phyloP scores from a whole-genome alignment of 2,113 vertebrate species.

The Genyomyrus donnyi region DNA sequence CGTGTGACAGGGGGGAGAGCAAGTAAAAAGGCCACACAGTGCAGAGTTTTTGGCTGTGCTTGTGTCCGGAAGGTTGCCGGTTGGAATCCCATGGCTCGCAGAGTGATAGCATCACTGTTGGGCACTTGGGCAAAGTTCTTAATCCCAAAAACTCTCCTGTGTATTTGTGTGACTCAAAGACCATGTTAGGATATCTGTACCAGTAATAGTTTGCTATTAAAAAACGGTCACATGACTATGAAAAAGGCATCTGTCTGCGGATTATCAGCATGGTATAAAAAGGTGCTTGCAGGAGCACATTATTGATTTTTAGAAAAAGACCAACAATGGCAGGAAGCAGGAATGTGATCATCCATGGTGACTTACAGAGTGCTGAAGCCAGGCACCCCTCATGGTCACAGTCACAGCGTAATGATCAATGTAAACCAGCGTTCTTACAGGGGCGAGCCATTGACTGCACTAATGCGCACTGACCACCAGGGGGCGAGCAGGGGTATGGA shows the following conservation, averaged over 20 bases:
- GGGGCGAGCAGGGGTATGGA: conserved; percentile 9
- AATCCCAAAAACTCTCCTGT: not conserved
- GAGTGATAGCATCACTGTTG: not conserved
- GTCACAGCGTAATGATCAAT: not conserved
- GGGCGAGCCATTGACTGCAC: not conserved
- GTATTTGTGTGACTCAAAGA: not conserved
- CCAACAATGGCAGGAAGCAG: not conserved
- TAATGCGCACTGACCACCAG: not conserved
- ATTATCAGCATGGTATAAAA: not conserved
- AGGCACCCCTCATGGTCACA: not conserved
- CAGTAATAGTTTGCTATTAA: not conserved
- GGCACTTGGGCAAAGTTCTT: not conserved
- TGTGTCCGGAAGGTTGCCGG: not conserved
- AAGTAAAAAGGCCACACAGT: not conserved
- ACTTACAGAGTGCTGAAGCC: not conserved
- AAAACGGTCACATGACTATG: not conserved
- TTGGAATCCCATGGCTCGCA: not conserved
- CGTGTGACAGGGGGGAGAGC: not conserved
- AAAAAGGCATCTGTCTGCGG: not conserved
- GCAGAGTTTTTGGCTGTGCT: not conserved
- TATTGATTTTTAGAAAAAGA: not conserved
- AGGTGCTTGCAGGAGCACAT: not conserved
- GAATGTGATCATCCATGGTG: not conserved
- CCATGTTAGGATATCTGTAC: not conserved
- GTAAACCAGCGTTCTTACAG: not conserved